Percentiles rank a stretch among this genome's conserved stretches.
These are phyloP conservation scores for Phataginus tricuspis DNA, from an alignment of 2,797 vertebrate species.

Conservation along the genomic window DNA sequence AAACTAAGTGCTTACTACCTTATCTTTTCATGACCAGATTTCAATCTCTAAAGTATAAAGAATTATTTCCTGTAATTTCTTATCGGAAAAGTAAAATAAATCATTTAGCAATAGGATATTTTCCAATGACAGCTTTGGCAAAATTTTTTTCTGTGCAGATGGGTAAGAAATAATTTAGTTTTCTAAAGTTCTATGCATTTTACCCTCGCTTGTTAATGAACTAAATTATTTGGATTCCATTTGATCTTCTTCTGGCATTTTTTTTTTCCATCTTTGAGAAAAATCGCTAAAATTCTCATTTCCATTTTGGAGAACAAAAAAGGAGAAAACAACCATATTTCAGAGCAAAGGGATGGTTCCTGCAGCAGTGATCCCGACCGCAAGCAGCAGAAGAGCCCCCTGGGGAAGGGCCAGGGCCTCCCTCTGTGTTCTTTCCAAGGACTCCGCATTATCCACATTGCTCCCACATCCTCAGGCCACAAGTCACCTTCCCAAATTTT, in stretches of 20 bases:
- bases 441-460: background rate
- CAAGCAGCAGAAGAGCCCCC: background rate
- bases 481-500: background rate
- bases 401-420: background rate
- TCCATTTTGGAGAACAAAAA: conserved; percentile 28
- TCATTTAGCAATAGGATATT: conserved; percentile 40
- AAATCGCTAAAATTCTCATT: conserved; percentile 50
- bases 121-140: conserved; percentile 64
- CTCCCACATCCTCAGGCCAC: background rate
- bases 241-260: conserved; percentile 54
- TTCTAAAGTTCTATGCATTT: conserved; percentile 53
- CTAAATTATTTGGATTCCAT: conserved; percentile 66
- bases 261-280: conserved; percentile 44
- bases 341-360: conserved; percentile 8
- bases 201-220: conserved; percentile 68
- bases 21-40: conserved; percentile 67
- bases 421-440: background rate
- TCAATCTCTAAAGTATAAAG: conserved; percentile 69
- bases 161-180: background rate
- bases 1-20: conserved; percentile 74
- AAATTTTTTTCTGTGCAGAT: conserved; percentile 59
- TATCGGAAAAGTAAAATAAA: conserved; percentile 72
- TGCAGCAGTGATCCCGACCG: fast-evolving
- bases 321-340: conserved; percentile 30
- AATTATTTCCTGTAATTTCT: conserved; percentile 70